Evolutionary conservation across 2,113 vertebrate genomes (phyloP).

Genomic region (Bubo scandiacus): DNA sequence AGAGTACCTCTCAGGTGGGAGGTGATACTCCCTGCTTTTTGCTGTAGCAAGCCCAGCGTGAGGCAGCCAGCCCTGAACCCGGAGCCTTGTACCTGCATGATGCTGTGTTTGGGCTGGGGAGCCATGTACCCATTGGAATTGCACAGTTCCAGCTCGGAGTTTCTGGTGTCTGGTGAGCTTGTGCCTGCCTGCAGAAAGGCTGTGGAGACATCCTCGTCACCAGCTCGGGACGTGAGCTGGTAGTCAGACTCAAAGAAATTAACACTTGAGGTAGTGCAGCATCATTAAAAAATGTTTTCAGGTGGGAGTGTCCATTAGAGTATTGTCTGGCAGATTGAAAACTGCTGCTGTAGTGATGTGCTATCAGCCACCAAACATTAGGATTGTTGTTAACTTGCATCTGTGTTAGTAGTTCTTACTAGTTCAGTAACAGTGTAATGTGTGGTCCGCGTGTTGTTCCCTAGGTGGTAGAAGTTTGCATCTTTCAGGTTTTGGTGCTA

Average conservation of each 20-base stretch:
- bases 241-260: background rate
- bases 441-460: background rate
- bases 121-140: rapidly evolving
- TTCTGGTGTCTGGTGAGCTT: background rate
- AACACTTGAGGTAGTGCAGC: background rate
- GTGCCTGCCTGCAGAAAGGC: background rate
- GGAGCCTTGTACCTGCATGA: background rate
- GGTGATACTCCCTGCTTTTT: background rate
- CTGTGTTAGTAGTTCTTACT: background rate
- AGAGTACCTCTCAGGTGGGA: background rate
- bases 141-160: background rate
- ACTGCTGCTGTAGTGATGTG: background rate
- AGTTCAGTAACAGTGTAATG: background rate
- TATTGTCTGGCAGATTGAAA: background rate
- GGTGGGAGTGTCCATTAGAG: background rate
- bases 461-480: background rate
- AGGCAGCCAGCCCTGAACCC: background rate
- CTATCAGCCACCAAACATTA: background rate
- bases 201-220: background rate
- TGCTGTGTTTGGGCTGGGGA: background rate
- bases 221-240: background rate
- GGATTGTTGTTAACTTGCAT: background rate
- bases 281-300: background rate
- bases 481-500: background rate
- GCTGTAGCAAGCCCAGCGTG: background rate